Evolutionary conservation across 2,888 invertebrate genomes (phyloP).

Genomic region (Torymus auratus): DNA sequence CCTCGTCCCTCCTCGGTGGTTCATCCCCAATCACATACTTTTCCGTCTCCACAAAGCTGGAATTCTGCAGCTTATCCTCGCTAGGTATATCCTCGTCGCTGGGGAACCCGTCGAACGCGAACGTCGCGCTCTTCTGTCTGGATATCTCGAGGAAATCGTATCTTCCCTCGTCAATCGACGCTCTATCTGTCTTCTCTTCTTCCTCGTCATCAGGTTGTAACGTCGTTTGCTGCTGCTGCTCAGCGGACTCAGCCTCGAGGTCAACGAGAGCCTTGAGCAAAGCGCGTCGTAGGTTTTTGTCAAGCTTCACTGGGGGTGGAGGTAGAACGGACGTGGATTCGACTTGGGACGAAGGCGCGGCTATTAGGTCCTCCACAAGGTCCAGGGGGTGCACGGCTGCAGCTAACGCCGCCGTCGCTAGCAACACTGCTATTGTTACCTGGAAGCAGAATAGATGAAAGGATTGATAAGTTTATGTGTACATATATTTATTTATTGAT

Average conservation of each 20-base stretch:
- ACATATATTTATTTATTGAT: too few relatives aligned
- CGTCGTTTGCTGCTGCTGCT: constrained; percentile 66
- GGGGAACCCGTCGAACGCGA: constrained; percentile 69
- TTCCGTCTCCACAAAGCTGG: constrained; percentile 70
- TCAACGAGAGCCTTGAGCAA: constrained; percentile 87
- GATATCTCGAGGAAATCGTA: constrained; percentile 65
- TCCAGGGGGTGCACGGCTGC: constrained; percentile 31
- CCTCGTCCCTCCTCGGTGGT: constrained; percentile 26
- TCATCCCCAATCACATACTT: constrained; percentile 64
- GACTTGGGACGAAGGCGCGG: constrained; percentile 52
- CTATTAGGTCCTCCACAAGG: constrained; percentile 60
- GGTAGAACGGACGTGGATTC: not conserved
- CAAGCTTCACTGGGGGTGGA: constrained; percentile 78
- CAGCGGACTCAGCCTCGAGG: constrained; percentile 82
- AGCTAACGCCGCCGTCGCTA: constrained; percentile 56
- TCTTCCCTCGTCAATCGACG: constrained; percentile 60
- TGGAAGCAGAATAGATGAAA: constrained; percentile 46
- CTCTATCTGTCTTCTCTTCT: not conserved
- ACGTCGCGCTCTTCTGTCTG: constrained; percentile 62
- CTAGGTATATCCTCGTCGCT: constrained; percentile 68
- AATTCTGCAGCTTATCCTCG: constrained; percentile 74
- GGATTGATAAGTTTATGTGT: too few relatives aligned
- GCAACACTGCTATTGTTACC: constrained; percentile 60
- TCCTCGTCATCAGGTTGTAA: constrained; percentile 35
- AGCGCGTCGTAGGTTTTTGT: constrained; percentile 86